phyloP scores from a whole-genome alignment of 2,888 invertebrate genomes.

The Epirrhoe alternata region DNA sequence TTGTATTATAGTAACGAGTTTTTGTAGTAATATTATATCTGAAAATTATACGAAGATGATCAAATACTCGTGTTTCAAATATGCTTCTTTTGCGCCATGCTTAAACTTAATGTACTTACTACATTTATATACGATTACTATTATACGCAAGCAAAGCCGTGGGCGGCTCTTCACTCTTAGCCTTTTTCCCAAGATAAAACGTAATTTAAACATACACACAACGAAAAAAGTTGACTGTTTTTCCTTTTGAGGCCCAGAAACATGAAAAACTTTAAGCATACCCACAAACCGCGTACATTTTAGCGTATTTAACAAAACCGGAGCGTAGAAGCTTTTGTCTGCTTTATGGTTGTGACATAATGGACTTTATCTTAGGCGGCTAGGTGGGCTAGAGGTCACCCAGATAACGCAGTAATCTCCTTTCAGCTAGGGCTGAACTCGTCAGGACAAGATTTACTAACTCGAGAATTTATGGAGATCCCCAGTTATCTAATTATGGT shows the following conservation, averaged over 20 bases:
- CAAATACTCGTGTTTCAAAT: too few relatives aligned
- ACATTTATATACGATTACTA: not conserved
- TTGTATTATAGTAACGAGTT: too few relatives aligned
- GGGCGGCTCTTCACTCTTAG: not conserved
- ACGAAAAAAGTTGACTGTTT: not conserved
- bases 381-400: conserved; percentile 29
- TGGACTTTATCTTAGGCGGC: conserved; percentile 31
- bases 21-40: too few relatives aligned
- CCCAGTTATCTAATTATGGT: not conserved
- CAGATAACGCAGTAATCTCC: conserved; percentile 20
- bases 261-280: not conserved
- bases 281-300: not conserved
- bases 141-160: not conserved
- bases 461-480: not conserved
- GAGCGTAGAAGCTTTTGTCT: conserved; percentile 32
- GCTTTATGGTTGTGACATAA: conserved; percentile 26
- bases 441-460: conserved; percentile 1
- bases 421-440: conserved; percentile 11
- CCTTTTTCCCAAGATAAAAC: not conserved
- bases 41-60: too few relatives aligned
- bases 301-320: conserved; percentile 2
- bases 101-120: too few relatives aligned
- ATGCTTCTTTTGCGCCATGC: too few relatives aligned
- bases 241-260: not conserved
- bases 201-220: not conserved